Base-by-base conservation (phyloP, 2,888 invertebrate species). In the Thymelicus acteon region DNA sequence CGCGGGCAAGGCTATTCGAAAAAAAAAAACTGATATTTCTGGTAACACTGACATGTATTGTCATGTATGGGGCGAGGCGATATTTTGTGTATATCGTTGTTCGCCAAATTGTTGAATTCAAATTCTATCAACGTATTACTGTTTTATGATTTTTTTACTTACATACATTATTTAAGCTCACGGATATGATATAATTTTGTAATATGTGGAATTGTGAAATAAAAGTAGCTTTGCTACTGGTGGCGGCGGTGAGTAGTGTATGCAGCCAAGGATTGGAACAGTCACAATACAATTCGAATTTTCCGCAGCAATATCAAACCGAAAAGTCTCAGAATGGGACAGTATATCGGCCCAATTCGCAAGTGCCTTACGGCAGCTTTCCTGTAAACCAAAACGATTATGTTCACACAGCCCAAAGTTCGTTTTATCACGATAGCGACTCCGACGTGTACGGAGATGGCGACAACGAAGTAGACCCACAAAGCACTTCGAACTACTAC, bases 331-430 rank as follows among this genome's bases (percentile, higher is more conserved):
- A 80, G 74, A 93, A 90, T 79, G 83, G 81, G 47, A 81, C 88
- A 19, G 75, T 74, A 37, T 91, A 92, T 73, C 86, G 90, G 71
- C 84, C 85, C 37, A 90, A 89, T 73, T 72, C 82, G 65, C 91
- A 91, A 81, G 79, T 88, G 74, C 91, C 93, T 52, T 93, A 90
- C 77, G 93, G 93, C 13, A 90, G 91, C 76, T 90, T 89, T 73
- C 86, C 92, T 19, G 88, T 92, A 13, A 92, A 89, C 75, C 76
- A 75, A 39, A 90, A 90, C 76, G 91, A 92, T 49, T 91, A 86
- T 74, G 82, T 80, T 64, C 83, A 80, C 66, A 77, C 82, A 48
- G 79, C 86, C 2, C 93, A 93, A 76, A 93, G 92, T 77, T 86
- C 91, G 5, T 93, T 93, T 78, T 93, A 93, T 72, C 90, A 90